Evolutionary conservation across 2,888 invertebrate species (phyloP).

Genomic region (Pseudococcus longispinus): DNA sequence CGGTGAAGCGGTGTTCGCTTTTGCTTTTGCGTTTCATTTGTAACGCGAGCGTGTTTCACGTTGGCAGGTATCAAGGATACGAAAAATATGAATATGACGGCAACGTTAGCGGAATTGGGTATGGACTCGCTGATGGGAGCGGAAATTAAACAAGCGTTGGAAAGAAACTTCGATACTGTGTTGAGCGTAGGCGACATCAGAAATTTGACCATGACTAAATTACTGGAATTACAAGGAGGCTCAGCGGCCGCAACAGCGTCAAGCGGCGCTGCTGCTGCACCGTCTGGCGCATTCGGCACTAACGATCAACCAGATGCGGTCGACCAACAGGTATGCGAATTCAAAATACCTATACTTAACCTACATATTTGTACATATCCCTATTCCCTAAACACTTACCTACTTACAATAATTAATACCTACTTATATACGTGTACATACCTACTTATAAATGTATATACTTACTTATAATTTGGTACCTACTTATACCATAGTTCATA

Average conservation of each 20-base stretch:
- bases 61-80: slow-evolving; percentile 81
- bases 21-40: neutral
- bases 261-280: slow-evolving; percentile 60
- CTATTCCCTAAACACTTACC: too few relatives aligned
- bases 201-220: slow-evolving; percentile 77
- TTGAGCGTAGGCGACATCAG: slow-evolving; percentile 92
- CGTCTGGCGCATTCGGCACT: slow-evolving; percentile 61
- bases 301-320: slow-evolving; percentile 49
- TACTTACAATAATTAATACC: too few relatives aligned
- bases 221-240: slow-evolving; percentile 69
- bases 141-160: slow-evolving; percentile 95
- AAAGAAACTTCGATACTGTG: slow-evolving; percentile 89
- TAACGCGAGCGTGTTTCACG: neutral
- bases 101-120: slow-evolving; percentile 90
- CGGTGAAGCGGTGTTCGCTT: too few relatives aligned
- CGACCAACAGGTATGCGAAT: neutral
- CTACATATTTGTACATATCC: too few relatives aligned
- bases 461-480: too few relatives aligned
- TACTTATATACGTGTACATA: too few relatives aligned
- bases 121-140: slow-evolving; percentile 99
- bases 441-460: too few relatives aligned
- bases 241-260: slow-evolving; percentile 60
- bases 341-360: too few relatives aligned
- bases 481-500: too few relatives aligned
- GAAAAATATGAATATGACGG: slow-evolving; percentile 75